Percentiles rank a stretch among this genome's conserved stretches.
Evolutionary conservation across 2,113 vertebrate species (phyloP).

Genomic region (Malaclemys terrapin): DNA sequence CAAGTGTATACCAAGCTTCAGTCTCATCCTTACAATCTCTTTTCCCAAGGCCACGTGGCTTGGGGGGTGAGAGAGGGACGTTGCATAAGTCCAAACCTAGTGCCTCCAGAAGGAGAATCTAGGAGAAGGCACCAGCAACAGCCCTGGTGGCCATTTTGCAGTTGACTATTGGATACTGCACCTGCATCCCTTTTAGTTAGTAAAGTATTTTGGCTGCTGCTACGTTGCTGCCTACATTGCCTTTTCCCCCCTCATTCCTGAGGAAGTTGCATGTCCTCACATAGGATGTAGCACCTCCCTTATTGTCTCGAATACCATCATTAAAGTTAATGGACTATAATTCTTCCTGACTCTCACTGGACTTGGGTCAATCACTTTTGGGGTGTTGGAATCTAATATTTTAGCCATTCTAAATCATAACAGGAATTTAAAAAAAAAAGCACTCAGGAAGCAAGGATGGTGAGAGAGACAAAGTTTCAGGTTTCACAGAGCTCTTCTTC

Average conservation of each 20-base stretch:
- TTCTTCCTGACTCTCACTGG: not conserved
- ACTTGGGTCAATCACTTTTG: conserved; percentile 14
- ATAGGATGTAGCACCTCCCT: not conserved
- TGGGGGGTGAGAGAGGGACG: not conserved
- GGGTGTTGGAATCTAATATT: not conserved
- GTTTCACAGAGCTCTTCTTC: not conserved
- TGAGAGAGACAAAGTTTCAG: not conserved
- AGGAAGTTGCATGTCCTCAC: not conserved
- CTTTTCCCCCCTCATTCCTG: accelerated
- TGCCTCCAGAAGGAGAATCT: not conserved
- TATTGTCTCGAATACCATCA: not conserved
- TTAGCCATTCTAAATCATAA: conserved; percentile 59
- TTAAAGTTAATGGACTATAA: not conserved
- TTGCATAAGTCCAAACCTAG: not conserved
- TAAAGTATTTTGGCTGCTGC: not conserved
- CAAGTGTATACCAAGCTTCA: not conserved
- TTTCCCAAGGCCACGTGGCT: not conserved
- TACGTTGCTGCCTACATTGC: not conserved
- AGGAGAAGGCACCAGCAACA: too few species aligned
- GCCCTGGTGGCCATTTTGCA: not conserved
- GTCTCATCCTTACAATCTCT: accelerated
- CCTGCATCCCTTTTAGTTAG: not conserved
- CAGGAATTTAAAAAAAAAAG: conserved; percentile 70
- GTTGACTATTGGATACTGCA: not conserved
- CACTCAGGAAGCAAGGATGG: conserved; percentile 53